Base-by-base conservation (phyloP, 2,113 vertebrate species). In the Entomyzon cyanotis region DNA sequence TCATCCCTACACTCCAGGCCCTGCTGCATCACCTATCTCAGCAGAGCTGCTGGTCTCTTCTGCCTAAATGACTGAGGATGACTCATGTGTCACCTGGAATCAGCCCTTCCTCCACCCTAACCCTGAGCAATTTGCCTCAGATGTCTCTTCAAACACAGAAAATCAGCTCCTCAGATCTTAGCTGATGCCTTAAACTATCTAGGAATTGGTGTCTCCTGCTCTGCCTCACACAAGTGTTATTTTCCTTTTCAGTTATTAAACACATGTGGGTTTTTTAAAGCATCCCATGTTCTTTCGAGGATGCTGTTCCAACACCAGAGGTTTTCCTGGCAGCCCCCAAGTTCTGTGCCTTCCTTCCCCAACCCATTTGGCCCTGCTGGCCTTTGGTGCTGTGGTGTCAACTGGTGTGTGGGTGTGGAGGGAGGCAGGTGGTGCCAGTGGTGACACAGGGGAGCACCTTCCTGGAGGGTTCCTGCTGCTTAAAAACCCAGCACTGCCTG, bases 351-450 rank as follows among this genome's bases (percentile, higher is more conserved):
- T 78, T 68, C 73, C 37, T 92, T 15, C 30, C 16, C 14, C 8
- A 16, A 80, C 69, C 58, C 30, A 1, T n/a, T 42, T 50, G 64
- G 44, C 49, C 83, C 31, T 0, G 0, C 42, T 55, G 53, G 58
- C 35, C 42, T 70, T 90, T 0, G 0, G 64, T 73, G 81, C 58
- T 14, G 1, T 4, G 39, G 68, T 91, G 73, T 84, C 95, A 96
- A 96, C 90, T 94, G 95, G 94, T 96, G 89, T 94, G 46, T 71
- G 87, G 89, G 50, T 87, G 83, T 69, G 88, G 75, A 91, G 77
- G 52, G 86, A 86, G 68, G 89, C 93, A 90, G 95, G 77, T 93
- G 93, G 46, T 93, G 80, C 67, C 87, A 80, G 69, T 0, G 1
- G 25, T 85, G 90, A 46, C 85, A 28, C 56, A 44, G 53, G 94